Conservation (phyloP, 2,797 vertebrate genomes). For the Platalea minor region DNA sequence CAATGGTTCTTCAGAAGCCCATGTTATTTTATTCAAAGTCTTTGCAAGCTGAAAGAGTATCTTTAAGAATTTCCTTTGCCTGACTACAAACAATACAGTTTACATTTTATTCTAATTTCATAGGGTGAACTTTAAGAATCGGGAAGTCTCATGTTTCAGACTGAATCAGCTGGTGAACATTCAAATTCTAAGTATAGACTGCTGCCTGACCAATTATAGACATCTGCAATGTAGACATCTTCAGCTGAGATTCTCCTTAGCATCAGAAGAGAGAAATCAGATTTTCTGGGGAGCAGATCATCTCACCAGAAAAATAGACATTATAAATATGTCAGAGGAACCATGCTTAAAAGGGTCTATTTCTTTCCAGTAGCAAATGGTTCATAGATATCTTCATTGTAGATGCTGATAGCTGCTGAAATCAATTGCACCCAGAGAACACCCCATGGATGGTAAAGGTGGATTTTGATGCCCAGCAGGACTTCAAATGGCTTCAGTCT, state of each 20-base stretch:
- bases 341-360: not conserved
- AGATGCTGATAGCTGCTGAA: not conserved
- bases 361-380: not conserved
- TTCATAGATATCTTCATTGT: not conserved
- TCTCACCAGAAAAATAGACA: not conserved
- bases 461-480: not conserved
- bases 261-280: not conserved
- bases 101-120: not conserved
- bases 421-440: not conserved
- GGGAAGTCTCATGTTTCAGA: not conserved
- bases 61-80: not conserved
- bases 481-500: not conserved
- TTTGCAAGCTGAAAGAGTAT: not conserved
- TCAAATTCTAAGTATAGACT: not conserved
- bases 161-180: not conserved
- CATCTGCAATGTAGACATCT: not conserved
- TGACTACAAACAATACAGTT: not conserved
- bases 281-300: not conserved
- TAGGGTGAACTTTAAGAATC: not conserved
- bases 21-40: not conserved
- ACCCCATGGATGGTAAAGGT: not conserved
- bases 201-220: not conserved
- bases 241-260: not conserved
- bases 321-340: not conserved
- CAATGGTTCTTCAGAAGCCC: not conserved